Conservation (phyloP, 1,140 invertebrate genomes). For the Aphis craccivora region DNA sequence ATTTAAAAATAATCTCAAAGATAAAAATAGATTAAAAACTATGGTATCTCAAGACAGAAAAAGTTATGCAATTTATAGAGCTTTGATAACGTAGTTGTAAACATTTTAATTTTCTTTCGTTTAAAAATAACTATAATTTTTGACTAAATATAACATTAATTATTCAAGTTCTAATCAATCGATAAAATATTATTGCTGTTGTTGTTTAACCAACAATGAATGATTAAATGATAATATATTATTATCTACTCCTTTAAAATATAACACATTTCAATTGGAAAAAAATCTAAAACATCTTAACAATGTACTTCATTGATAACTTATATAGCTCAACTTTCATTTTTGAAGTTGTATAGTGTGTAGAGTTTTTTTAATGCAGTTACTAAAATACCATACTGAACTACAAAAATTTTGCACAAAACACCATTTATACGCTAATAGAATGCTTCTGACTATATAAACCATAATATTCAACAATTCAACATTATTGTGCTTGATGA, state of each 20-base stretch:
- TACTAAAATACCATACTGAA: not conserved
- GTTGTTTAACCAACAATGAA: not conserved
- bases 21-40: not conserved
- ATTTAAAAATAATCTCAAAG: not conserved
- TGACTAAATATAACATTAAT: not conserved
- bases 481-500: not conserved
- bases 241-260: not conserved
- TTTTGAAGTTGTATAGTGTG: not conserved
- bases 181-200: not conserved
- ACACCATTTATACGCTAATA: not conserved
- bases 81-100: too few relatives aligned
- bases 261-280: not conserved
- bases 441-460: not conserved
- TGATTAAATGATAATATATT: not conserved
- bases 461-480: not conserved
- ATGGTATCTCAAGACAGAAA: not conserved
- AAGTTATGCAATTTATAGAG: not conserved
- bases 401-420: not conserved
- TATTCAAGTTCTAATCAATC: not conserved
- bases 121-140: not conserved
- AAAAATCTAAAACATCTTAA: not conserved
- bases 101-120: not conserved
- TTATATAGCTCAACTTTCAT: not conserved
- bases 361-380: not conserved
- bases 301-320: not conserved